phyloP scores from a whole-genome alignment of 2,797 vertebrate species.

The Aphelocoma californica region DNA sequence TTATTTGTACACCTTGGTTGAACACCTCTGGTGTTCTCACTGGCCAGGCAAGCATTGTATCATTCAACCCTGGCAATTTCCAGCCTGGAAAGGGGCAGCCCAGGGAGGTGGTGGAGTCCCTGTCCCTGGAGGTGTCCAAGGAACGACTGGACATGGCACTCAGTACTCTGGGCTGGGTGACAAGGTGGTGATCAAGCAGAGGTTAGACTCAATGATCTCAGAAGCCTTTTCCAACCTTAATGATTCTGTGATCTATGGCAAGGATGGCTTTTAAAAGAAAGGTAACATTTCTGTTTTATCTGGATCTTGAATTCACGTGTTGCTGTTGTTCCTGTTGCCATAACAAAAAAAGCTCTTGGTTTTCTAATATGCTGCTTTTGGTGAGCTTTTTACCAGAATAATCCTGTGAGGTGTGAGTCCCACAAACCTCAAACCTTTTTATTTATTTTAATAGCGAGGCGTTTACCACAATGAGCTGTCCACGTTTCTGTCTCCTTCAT shows the following conservation, averaged over 20 bases:
- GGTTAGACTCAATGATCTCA: background rate
- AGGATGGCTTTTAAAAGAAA: background rate
- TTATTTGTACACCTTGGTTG: background rate
- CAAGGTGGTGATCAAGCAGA: background rate
- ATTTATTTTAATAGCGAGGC: conserved; percentile 23
- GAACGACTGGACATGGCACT: accelerated
- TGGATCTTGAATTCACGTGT: background rate
- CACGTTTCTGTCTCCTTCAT: background rate
- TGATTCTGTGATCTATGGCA: background rate
- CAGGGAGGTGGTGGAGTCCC: background rate
- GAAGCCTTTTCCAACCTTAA: background rate
- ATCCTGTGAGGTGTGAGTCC: background rate
- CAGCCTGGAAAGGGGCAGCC: background rate
- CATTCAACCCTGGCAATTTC: background rate
- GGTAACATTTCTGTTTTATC: background rate
- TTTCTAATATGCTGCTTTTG: background rate
- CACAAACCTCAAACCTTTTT: conserved; percentile 13
- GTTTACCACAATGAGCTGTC: background rate
- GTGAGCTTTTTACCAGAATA: conserved; percentile 6
- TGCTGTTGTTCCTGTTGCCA: conserved; percentile 5
- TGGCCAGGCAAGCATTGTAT: background rate
- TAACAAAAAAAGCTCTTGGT: background rate
- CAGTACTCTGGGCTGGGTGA: background rate
- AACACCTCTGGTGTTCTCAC: background rate
- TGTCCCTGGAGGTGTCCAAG: background rate